Evolutionary conservation across 2,888 invertebrate species (phyloP).

Genomic region (Synanthedon formicaeformis): DNA sequence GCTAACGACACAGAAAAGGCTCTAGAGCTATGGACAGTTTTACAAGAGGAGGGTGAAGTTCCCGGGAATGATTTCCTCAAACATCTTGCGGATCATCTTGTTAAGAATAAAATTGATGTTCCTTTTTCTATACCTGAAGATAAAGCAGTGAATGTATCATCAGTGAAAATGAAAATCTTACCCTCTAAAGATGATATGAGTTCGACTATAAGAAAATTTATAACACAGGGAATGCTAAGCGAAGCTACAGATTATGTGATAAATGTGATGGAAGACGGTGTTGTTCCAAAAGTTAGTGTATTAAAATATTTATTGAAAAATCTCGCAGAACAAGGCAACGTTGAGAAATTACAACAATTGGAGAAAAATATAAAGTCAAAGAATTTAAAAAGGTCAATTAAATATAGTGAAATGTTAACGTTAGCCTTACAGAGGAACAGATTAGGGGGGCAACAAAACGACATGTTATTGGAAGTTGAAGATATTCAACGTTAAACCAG

Average conservation of each 20-base stretch:
- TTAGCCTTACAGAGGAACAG: conserved; percentile 39
- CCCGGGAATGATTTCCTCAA: conserved; percentile 77
- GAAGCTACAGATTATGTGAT: conserved; percentile 72
- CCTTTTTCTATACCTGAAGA: conserved; percentile 77
- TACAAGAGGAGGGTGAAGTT: conserved; percentile 85
- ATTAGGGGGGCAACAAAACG: conserved; percentile 43
- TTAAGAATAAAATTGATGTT: conserved; percentile 71
- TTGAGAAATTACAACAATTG: conserved; percentile 62
- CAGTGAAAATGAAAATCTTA: neutral
- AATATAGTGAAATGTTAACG: conserved; percentile 52
- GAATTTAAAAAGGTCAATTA: conserved; percentile 26
- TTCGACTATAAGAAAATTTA: conserved; percentile 24
- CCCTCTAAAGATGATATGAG: conserved; percentile 26
- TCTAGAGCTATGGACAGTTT: conserved; percentile 81
- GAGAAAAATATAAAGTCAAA: conserved; percentile 22
- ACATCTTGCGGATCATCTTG: conserved; percentile 75
- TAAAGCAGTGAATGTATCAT: neutral
- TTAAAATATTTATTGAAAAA: conserved; percentile 74
- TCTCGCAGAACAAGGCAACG: conserved; percentile 48
- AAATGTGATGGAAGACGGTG: conserved; percentile 61
- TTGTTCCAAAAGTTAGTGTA: conserved; percentile 67
- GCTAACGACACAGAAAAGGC: conserved; percentile 80
- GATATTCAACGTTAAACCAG: conserved; percentile 48
- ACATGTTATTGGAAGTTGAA: conserved; percentile 59
- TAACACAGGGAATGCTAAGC: conserved; percentile 23